Percentiles rank a stretch among this genome's conserved stretches.
phyloP scores from a whole-genome alignment of 2,113 vertebrate genomes.

The Pygoscelis adeliae region DNA sequence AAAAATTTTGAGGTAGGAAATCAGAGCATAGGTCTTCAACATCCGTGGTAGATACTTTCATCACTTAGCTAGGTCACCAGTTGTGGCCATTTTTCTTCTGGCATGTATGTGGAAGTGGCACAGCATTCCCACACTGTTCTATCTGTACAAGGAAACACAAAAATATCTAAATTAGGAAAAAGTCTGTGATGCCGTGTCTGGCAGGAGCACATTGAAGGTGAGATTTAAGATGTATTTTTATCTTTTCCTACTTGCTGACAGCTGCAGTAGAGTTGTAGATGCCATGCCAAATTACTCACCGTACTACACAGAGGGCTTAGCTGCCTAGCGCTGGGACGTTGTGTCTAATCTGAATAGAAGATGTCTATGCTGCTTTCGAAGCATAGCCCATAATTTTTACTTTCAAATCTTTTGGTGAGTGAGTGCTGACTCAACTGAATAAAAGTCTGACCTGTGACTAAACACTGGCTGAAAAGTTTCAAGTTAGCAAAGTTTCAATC shows the following conservation, averaged over 20 bases:
- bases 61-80: not conserved
- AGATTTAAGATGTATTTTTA: not conserved
- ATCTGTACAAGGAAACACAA: not conserved
- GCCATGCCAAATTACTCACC: not conserved
- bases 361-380: not conserved
- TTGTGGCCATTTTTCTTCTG: not conserved
- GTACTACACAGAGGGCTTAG: not conserved
- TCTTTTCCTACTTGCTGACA: not conserved
- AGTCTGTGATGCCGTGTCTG: not conserved
- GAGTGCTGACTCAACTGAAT: not conserved
- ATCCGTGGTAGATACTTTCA: not conserved
- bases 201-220: not conserved
- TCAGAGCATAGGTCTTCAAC: not conserved
- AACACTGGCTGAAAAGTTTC: not conserved
- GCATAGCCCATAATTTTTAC: not conserved
- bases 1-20: not conserved
- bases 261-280: not conserved
- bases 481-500: not conserved
- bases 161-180: not conserved
- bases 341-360: not conserved
- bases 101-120: not conserved
- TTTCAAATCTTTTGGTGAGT: not conserved
- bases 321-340: not conserved
- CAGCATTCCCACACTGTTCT: not conserved
- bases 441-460: not conserved